Evolutionary conservation across 2,113 vertebrate species (phyloP), one percentile per base, ranked within the genome.

Genomic region (Corapipo altera): DNA sequence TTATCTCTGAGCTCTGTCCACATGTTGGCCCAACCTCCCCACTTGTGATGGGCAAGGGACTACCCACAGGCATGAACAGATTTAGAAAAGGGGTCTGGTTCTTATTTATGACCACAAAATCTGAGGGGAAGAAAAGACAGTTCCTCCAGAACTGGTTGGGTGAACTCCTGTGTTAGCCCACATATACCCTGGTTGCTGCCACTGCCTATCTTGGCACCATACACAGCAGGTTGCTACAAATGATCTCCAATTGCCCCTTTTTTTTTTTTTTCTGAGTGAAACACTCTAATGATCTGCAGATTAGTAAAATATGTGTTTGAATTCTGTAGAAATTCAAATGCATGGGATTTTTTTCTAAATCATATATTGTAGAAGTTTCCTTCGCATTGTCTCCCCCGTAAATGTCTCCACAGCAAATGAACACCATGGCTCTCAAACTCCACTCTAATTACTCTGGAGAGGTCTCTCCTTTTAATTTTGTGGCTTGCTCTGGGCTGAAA

Each of bases 401-500:
- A 74, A n/a, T n/a, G n/a, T n/a, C n/a, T 35, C 75, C 46, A 66
- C 75, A 80, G 43, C 26, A 94, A 77, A 59, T 0, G 4, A 84
- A 67, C 30, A 26, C 8, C 3, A 1, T 22, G 18, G n/a, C 55
- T 91, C 75, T 67, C 64, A 58, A 88, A 74, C 30, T 18, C 48
- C 51, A 9, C 5, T 88, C 57, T 81, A 93, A 76, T 49, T 88
- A 43, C 59, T 70, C 23, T 74, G 23, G 54, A 85, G 44, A 83
- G 12, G 19, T 37, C 7, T 73, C 26, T 86, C 55, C 51, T 86
- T 91, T 86, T 67, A 74, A 76, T 92, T 88, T 54, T 70, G 72
- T 77, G 72, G 67, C 88, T 85, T 84, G 49, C 22, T 85, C 27
- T 69, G 14, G 28, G 41, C 55, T 92, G 83, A 92, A 88, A 92